These are phyloP conservation scores for Chelon auratus DNA, from an alignment of 2,797 vertebrate genomes.

Conservation along the genomic window DNA sequence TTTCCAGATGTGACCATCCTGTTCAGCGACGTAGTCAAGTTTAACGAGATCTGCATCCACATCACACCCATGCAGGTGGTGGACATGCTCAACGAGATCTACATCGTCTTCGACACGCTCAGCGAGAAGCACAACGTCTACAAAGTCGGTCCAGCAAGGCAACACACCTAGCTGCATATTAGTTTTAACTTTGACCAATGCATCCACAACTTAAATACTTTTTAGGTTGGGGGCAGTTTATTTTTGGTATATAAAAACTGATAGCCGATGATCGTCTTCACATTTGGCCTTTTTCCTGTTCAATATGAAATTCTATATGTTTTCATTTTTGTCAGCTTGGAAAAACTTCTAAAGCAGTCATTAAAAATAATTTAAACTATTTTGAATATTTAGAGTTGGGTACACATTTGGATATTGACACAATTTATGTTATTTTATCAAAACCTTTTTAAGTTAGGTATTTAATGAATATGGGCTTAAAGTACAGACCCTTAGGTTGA, in stretches of 20 bases:
- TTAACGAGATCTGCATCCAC: conserved; percentile 88
- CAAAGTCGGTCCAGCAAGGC: conserved; percentile 69
- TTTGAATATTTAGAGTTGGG: too few species aligned
- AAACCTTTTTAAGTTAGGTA: too few species aligned
- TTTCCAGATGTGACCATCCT: conserved; percentile 86
- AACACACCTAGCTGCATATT: not conserved
- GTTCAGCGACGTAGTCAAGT: conserved; percentile 85
- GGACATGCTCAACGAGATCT: conserved; percentile 88
- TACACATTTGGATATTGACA: too few species aligned
- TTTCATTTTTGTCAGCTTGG: too few species aligned
- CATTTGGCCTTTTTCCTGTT: not conserved
- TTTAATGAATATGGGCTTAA: too few species aligned
- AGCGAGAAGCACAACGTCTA: conserved; percentile 88
- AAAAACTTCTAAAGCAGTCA: too few species aligned
- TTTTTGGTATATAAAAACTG: not conserved
- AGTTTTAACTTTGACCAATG: too few species aligned
- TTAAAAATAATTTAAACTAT: too few species aligned
- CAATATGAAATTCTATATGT: not conserved
- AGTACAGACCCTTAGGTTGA: too few species aligned
- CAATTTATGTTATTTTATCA: too few species aligned
- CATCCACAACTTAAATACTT: not conserved
- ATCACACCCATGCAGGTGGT: conserved; percentile 87
- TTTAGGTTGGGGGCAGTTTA: not conserved
- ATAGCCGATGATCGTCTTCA: not conserved
- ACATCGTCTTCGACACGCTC: conserved; percentile 86